A percentile compares a stretch with the other conserved stretches of the same genome.
Evolutionary conservation across 2,888 invertebrate genomes (phyloP).

Genomic region (Strigamia transsilvanica): DNA sequence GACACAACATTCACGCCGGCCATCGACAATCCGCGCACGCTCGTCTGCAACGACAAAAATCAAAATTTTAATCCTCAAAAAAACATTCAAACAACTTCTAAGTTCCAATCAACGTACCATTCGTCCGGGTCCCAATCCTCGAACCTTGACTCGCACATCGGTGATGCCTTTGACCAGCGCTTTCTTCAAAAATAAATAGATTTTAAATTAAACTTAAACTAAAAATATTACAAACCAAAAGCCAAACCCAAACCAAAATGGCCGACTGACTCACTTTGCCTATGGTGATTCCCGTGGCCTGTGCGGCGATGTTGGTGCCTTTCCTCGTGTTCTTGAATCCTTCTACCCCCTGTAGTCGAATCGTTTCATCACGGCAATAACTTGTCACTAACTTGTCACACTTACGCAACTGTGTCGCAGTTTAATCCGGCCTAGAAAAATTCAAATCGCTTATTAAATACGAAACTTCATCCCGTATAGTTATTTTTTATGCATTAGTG

Average conservation of each 20-base stretch:
- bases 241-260: not conserved
- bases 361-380: not conserved
- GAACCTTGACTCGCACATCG: slow-evolving; percentile 78
- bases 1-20: slow-evolving; percentile 89
- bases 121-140: slow-evolving; percentile 88
- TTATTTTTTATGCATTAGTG: too few relatives aligned
- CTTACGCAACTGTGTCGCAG: slow-evolving; percentile 18
- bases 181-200: slow-evolving; percentile 68
- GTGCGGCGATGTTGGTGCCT: slow-evolving; percentile 96
- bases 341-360: slow-evolving; percentile 55
- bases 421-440: not conserved
- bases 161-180: slow-evolving; percentile 76
- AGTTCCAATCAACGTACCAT: slow-evolving; percentile 73
- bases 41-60: slow-evolving; percentile 72
- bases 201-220: not conserved
- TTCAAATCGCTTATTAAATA: not conserved
- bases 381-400: not conserved
- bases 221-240: not conserved
- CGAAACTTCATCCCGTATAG: too few relatives aligned
- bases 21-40: slow-evolving; percentile 93
- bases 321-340: slow-evolving; percentile 89
- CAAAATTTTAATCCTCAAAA: not conserved
- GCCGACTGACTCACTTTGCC: slow-evolving; percentile 73
- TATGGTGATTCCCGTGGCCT: slow-evolving; percentile 86
- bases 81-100: too few relatives aligned